These are phyloP conservation scores for Anthoscopus minutus DNA, from an alignment of 2,113 vertebrate species.

Conservation along the genomic window DNA sequence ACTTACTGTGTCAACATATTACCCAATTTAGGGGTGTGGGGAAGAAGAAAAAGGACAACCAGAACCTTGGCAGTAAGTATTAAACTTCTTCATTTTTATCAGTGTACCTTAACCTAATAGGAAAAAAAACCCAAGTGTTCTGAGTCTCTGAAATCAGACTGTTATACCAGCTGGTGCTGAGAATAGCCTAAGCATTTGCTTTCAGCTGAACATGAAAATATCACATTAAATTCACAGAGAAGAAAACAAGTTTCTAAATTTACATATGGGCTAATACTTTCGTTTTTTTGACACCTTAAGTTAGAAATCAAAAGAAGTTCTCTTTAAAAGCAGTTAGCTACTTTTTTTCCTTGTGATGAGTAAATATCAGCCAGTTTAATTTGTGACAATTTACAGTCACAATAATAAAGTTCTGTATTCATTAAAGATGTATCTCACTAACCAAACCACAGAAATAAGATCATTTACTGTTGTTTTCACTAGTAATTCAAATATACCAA, in stretches of 20 bases:
- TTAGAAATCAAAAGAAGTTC: not conserved
- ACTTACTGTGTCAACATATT: constrained; percentile 29
- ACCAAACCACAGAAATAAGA: not conserved
- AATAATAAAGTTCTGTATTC: not conserved
- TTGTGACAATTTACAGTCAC: not conserved
- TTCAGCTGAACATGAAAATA: not conserved
- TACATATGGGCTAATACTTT: not conserved
- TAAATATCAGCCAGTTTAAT: not conserved
- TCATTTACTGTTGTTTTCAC: not conserved
- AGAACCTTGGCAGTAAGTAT: not conserved
- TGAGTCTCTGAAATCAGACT: not conserved
- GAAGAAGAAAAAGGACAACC: not conserved
- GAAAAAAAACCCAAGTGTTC: not conserved
- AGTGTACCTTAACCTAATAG: not conserved
- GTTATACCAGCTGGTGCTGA: not conserved
- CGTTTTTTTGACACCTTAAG: not conserved
- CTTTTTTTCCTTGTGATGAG: not conserved
- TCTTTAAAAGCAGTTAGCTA: not conserved
- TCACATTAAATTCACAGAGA: not conserved
- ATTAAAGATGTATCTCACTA: not conserved
- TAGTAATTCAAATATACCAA: not conserved
- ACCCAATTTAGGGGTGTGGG: not conserved
- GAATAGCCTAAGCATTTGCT: not conserved
- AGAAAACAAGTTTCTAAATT: not conserved
- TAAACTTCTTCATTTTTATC: not conserved